Base-by-base conservation (phyloP, 2,113 vertebrate genomes). In the Microtus pennsylvanicus region DNA sequence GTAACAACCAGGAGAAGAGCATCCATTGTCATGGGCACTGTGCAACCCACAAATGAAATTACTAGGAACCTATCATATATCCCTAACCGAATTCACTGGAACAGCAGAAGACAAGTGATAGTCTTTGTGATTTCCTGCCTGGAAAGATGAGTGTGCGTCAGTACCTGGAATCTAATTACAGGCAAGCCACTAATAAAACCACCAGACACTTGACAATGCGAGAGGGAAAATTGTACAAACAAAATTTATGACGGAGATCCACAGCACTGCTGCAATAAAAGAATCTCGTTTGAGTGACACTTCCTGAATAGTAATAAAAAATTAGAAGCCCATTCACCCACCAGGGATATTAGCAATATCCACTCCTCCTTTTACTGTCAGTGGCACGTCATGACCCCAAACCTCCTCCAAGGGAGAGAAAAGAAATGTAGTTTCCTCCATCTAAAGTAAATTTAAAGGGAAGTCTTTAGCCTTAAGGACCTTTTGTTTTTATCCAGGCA, bases 261-360 rank as follows among this genome's bases (percentile, higher is more conserved):
- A 98, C 95, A 97, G 97, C 65, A 47, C 52, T 16, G 11, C 77
- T 98, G 98, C 96, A 97, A 97, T 98, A 97, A 98, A 98, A 96
- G 96, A 97, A 98, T 97, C 97, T 92, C 94, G 96, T 92, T 95
- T 98, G 98, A 98, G 94, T 98, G 97, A 98, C 97, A 98, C 58
- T 97, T 97, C 0, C 91, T 95, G 97, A 97, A 98, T 95, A 97
- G 97, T 97, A 98, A 98, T 98, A 98, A 98, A 98, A 98, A 98
- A 98, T 98, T 98, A 98, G 97, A 98, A 97, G 95, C 96, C 95
- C 94, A 97, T 97, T 96, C 72, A 88, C 87, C 94, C 96, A 97
- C 97, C 96, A 22, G 69, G 96, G 95, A 94, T 94, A 97, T 97
- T 96, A 98, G 97, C 98, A 98, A 98, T 98, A 98, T 98, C 98